Percentiles rank a stretch among this genome's conserved stretches.
Evolutionary conservation across 2,113 vertebrate genomes (phyloP).

Genomic region (Melanocharis versteri): DNA sequence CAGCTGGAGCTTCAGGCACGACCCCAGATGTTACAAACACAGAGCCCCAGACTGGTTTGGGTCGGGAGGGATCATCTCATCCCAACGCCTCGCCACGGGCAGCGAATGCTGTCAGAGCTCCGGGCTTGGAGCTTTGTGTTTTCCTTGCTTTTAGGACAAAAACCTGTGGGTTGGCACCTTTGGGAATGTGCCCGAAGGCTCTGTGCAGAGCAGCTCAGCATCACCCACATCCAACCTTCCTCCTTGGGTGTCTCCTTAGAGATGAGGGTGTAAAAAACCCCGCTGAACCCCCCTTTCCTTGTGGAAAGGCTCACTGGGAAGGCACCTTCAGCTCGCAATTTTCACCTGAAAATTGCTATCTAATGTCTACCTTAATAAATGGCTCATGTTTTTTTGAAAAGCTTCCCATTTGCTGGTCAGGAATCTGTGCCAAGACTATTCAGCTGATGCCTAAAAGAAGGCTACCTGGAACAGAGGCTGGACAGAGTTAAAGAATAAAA

Average conservation of each 20-base stretch:
- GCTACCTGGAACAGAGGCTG: too few species aligned
- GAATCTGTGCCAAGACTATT: too few species aligned
- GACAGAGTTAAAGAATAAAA: too few species aligned
- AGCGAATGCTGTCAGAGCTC: background rate
- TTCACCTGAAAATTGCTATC: too few species aligned
- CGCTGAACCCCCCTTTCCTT: background rate
- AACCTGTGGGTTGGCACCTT: background rate
- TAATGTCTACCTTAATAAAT: too few species aligned
- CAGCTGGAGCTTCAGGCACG: background rate
- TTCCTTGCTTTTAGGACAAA: background rate
- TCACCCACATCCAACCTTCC: accelerated
- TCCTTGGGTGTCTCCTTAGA: background rate
- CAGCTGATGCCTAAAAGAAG: too few species aligned
- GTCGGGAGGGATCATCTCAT: background rate
- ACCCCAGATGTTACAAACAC: background rate
- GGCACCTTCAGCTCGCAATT: too few species aligned
- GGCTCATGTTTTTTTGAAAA: too few species aligned
- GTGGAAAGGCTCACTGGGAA: too few species aligned
- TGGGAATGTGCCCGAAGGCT: background rate
- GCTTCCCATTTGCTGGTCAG: too few species aligned
- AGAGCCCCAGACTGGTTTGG: background rate
- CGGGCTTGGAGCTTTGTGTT: background rate
- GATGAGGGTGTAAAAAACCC: accelerated
- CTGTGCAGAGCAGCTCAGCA: background rate
- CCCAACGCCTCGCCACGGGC: background rate